Percentiles rank a stretch among this genome's conserved stretches.
phyloP scores from a whole-genome alignment of 2,797 vertebrate genomes.

The Iguana delicatissima region DNA sequence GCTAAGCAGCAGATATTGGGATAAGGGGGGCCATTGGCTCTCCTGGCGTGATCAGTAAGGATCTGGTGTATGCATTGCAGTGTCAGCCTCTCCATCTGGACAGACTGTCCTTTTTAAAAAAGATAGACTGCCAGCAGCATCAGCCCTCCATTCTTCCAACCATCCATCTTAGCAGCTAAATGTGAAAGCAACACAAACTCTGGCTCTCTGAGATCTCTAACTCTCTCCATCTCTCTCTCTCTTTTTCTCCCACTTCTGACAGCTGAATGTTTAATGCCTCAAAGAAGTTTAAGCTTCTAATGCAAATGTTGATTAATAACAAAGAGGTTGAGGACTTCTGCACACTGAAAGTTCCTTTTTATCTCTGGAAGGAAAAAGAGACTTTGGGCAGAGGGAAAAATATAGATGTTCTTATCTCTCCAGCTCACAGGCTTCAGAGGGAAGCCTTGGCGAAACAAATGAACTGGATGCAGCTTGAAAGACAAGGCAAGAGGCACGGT shows the following conservation, averaged over 20 bases:
- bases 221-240: neutral
- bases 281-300: conserved; percentile 80
- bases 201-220: neutral
- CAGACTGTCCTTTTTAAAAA: conserved; percentile 34
- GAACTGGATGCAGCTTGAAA: neutral
- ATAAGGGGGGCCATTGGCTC: neutral
- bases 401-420: conserved; percentile 65
- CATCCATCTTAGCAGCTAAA: conserved; percentile 44
- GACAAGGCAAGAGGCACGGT: conserved; percentile 53
- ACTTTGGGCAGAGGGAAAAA: conserved; percentile 56
- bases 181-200: conserved; percentile 34
- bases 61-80: neutral
- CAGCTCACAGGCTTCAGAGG: conserved; percentile 61
- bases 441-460: conserved; percentile 63
- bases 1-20: neutral
- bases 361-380: conserved; percentile 72
- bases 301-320: conserved; percentile 81
- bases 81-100: neutral
- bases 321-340: conserved; percentile 74
- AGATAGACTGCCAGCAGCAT: neutral
- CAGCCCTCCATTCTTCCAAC: conserved; percentile 37
- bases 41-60: neutral
- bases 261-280: conserved; percentile 76
- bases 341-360: conserved; percentile 77
- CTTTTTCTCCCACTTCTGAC: conserved; percentile 32